phyloP scores from a whole-genome alignment of 2,797 vertebrate species.

The Anolis apletophallus region DNA sequence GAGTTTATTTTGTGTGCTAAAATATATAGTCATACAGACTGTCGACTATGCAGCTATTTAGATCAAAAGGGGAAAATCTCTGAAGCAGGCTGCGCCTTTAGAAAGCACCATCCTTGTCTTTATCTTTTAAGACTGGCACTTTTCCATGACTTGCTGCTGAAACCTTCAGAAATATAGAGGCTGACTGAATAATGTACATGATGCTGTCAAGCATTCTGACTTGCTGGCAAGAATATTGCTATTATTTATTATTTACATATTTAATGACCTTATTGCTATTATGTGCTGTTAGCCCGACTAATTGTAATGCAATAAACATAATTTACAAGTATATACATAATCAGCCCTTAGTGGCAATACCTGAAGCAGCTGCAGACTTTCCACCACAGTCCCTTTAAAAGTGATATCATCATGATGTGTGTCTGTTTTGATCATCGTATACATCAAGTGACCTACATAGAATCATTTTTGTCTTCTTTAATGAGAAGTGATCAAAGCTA shows the following conservation, averaged over 20 bases:
- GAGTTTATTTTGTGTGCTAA: no score
- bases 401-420: conserved; percentile 53
- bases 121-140: conserved; percentile 50
- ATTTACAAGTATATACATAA: conserved; percentile 67
- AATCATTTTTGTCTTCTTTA: conserved; percentile 69
- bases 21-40: no score
- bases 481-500: conserved; percentile 72
- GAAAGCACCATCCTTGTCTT: background rate
- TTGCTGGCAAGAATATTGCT: conserved; percentile 62
- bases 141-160: conserved; percentile 50
- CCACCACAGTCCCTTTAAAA: conserved; percentile 44
- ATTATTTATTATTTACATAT: conserved; percentile 77
- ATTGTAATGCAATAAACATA: conserved; percentile 72
- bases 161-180: conserved; percentile 56
- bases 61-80: background rate
- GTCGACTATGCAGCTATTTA: background rate
- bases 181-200: conserved; percentile 43
- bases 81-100: background rate
- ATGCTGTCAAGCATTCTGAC: conserved; percentile 51
- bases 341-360: conserved; percentile 49
- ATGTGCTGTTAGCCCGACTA: conserved; percentile 65
- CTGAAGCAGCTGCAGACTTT: conserved; percentile 45
- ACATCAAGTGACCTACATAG: conserved; percentile 71
- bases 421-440: conserved; percentile 65
- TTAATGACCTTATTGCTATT: conserved; percentile 74